A percentile compares a stretch with the other conserved stretches of the same genome.
phyloP scores from a whole-genome alignment of 2,888 invertebrate genomes.

The Tribolium freemani region DNA sequence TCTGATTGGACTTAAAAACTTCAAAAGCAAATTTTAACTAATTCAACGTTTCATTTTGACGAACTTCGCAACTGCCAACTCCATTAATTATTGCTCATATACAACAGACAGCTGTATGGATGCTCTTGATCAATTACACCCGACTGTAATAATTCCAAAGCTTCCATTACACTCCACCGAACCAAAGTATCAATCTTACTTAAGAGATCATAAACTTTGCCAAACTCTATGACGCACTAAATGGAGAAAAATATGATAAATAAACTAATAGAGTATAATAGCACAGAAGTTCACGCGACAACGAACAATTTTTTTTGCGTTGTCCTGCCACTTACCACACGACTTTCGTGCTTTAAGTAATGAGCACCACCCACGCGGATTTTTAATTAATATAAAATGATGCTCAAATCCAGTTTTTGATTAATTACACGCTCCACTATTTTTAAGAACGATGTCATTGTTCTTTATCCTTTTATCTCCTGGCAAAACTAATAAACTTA shows the following conservation, averaged over 20 bases:
- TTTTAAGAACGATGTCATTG: not conserved
- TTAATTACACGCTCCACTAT: slow-evolving; percentile 5
- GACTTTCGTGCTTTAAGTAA: no score
- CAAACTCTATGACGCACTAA: not conserved
- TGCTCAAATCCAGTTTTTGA: slow-evolving; percentile 1
- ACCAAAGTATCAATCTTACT: not conserved
- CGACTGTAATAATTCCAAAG: not conserved
- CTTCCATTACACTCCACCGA: not conserved
- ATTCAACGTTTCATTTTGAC: not conserved
- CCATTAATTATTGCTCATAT: not conserved
- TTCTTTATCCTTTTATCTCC: slow-evolving; percentile 1
- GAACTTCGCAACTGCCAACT: not conserved
- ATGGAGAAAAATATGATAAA: not conserved
- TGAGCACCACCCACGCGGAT: no score
- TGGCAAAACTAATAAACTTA: no score
- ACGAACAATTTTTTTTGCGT: no score
- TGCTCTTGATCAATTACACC: not conserved
- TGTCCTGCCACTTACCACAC: no score
- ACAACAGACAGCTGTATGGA: not conserved
- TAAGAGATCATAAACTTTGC: not conserved
- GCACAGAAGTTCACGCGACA: no score
- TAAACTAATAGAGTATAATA: no score
- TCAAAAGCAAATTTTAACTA: no score
- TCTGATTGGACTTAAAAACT: no score
- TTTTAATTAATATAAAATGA: no score